A percentile compares a stretch with the other conserved stretches of the same genome.
These are phyloP conservation scores for Pseudomyrmex concolor DNA, from an alignment of 1,140 invertebrate species.

Conservation along the genomic window DNA sequence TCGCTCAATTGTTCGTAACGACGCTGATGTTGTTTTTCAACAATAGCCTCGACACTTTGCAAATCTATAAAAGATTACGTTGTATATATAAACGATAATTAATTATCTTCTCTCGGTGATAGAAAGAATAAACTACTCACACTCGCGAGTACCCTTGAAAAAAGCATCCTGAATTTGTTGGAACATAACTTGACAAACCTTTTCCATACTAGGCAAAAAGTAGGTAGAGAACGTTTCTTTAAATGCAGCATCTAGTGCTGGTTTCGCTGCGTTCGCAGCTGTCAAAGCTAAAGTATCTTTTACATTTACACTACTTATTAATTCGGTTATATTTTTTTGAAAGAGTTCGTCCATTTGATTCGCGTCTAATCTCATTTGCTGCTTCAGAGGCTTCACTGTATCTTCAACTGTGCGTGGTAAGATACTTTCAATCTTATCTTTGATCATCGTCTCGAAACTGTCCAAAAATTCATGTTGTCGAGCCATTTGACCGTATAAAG, in stretches of 20 bases:
- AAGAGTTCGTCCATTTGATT: slow-evolving; percentile 91
- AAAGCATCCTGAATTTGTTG: slow-evolving; percentile 95
- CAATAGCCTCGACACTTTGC: slow-evolving; percentile 77
- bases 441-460: slow-evolving; percentile 88
- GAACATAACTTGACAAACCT: slow-evolving; percentile 93
- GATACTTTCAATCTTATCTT: slow-evolving; percentile 88
- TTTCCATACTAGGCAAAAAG: slow-evolving; percentile 93
- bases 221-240: slow-evolving; percentile 90
- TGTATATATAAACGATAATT: neutral
- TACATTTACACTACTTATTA: slow-evolving; percentile 90
- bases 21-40: slow-evolving; percentile 79
- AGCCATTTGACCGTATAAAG: slow-evolving; percentile 83
- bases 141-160: slow-evolving; percentile 93
- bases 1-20: slow-evolving; percentile 80
- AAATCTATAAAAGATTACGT: slow-evolving; percentile 76
- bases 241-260: slow-evolving; percentile 89
- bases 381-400: slow-evolving; percentile 90
- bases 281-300: slow-evolving; percentile 90
- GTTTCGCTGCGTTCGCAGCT: slow-evolving; percentile 88
- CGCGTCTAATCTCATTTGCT: slow-evolving; percentile 90
- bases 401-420: slow-evolving; percentile 86
- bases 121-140: slow-evolving; percentile 86
- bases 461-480: slow-evolving; percentile 84
- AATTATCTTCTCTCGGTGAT: neutral
- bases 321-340: slow-evolving; percentile 91